Conservation (phyloP, 2,797 vertebrate genomes). For the Yasuhikotakia modesta region DNA sequence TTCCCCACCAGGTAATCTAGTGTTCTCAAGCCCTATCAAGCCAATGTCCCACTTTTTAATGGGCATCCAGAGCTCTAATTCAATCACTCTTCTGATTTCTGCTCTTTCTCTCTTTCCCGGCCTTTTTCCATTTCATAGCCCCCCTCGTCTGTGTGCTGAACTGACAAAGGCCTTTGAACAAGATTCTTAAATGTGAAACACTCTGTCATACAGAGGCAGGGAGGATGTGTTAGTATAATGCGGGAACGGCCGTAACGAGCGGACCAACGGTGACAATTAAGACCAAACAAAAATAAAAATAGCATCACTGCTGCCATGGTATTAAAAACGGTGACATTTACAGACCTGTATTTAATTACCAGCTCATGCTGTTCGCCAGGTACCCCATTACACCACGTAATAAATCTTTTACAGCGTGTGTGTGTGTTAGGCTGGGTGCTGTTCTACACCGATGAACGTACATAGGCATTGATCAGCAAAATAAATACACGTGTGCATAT, state of each 20-base stretch:
- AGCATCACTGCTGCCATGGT: conserved; percentile 69
- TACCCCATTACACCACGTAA: conserved; percentile 74
- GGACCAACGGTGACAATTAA: conserved; percentile 66
- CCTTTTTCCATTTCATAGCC: not conserved
- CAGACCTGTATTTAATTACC: conserved; percentile 68
- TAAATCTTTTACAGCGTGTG: conserved; percentile 69
- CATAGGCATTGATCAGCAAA: conserved; percentile 43
- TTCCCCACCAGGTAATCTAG: conserved; percentile 33
- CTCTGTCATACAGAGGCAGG: conserved; percentile 34
- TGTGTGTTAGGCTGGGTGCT: conserved; percentile 27
- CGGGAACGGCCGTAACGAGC: conserved; percentile 40
- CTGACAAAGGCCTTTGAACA: conserved; percentile 34
- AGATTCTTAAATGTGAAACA: conserved; percentile 37
- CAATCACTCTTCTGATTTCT: conserved; percentile 8
- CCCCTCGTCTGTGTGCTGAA: not conserved
- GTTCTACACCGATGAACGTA: conserved; percentile 39
- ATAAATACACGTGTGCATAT: conserved; percentile 45
- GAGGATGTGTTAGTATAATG: conserved; percentile 32
- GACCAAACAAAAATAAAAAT: conserved; percentile 71
- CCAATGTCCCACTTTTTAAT: conserved; percentile 25
- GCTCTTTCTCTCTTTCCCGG: not conserved
- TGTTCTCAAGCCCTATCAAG: conserved; percentile 14
- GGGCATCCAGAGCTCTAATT: conserved; percentile 15
- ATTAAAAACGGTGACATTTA: conserved; percentile 78
- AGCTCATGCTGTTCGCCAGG: conserved; percentile 65